Evolutionary conservation across 2,113 vertebrate species (phyloP).

Genomic region (Onychorhynchus coronatus): DNA sequence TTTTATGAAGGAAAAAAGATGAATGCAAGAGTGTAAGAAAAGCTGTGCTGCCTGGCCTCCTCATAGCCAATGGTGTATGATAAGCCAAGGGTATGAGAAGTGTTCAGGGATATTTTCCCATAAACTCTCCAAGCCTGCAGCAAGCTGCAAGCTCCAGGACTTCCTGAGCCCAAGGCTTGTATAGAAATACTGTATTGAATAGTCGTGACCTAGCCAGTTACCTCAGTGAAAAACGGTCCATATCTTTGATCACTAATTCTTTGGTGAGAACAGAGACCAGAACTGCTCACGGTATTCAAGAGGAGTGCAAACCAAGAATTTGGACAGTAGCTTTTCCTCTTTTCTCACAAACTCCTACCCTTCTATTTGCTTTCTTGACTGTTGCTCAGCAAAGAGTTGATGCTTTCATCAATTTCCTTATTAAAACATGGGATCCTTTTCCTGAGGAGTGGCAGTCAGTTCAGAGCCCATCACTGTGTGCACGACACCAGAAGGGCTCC

Average conservation of each 20-base stretch:
- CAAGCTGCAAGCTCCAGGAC: not conserved
- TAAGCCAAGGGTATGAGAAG: not conserved
- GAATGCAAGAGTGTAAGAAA: not conserved
- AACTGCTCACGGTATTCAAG: not conserved
- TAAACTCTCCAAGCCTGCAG: not conserved
- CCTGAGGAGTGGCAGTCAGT: not conserved
- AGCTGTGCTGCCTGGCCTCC: not conserved
- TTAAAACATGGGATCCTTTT: not conserved
- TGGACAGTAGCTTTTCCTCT: not conserved
- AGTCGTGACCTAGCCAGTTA: not conserved
- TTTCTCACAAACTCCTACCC: not conserved
- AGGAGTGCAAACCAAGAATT: not conserved
- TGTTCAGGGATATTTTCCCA: not conserved
- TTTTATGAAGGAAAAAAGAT: not conserved
- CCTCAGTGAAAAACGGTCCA: not conserved
- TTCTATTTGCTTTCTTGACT: not conserved
- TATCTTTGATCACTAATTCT: not conserved
- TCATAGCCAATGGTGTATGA: not conserved
- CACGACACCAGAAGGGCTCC: not conserved
- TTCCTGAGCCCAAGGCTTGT: not conserved
- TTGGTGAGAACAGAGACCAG: conserved; percentile 1
- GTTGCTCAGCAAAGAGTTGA: not conserved
- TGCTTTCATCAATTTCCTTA: not conserved
- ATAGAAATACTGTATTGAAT: not conserved
- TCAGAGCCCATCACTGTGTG: not conserved